Evolutionary conservation across 2,888 invertebrate genomes (phyloP).

Genomic region (Noctua fimbriata): DNA sequence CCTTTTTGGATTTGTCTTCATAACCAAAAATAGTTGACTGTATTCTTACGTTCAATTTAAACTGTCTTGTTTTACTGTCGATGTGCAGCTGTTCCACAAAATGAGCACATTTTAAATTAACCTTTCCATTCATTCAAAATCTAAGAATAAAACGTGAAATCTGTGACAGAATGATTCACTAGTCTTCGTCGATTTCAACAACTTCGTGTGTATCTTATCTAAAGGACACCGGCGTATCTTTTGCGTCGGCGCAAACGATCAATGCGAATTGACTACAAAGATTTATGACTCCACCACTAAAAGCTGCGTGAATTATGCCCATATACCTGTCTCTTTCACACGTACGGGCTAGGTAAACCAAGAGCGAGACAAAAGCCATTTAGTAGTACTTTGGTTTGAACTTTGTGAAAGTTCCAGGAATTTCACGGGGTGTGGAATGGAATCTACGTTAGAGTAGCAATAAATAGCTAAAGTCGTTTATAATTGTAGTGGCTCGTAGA

Average conservation of each 20-base stretch:
- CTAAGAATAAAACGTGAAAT: constrained; percentile 7
- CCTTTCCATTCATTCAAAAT: neutral
- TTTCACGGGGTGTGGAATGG: constrained; percentile 59
- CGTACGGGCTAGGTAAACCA: constrained; percentile 30
- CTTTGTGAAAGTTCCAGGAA: constrained; percentile 67
- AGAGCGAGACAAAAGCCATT: constrained; percentile 62
- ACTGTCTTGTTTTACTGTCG: neutral
- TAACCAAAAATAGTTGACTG: neutral
- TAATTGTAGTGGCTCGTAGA: constrained; percentile 54
- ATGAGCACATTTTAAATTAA: neutral
- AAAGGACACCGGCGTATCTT: constrained; percentile 74
- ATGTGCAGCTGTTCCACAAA: neutral
- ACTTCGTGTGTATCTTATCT: constrained; percentile 57
- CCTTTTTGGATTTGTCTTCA: neutral
- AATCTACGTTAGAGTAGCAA: constrained; percentile 59
- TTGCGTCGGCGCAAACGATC: constrained; percentile 78
- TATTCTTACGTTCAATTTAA: neutral
- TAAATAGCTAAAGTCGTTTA: constrained; percentile 61
- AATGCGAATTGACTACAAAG: constrained; percentile 81
- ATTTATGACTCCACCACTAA: constrained; percentile 82
- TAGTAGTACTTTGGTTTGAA: constrained; percentile 61
- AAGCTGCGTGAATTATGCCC: constrained; percentile 81
- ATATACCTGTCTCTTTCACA: constrained; percentile 70
- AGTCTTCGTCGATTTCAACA: constrained; percentile 45
- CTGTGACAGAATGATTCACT: constrained; percentile 36